phyloP scores from a whole-genome alignment of 2,113 vertebrate genomes.

The Chiloscyllium plagiosum region DNA sequence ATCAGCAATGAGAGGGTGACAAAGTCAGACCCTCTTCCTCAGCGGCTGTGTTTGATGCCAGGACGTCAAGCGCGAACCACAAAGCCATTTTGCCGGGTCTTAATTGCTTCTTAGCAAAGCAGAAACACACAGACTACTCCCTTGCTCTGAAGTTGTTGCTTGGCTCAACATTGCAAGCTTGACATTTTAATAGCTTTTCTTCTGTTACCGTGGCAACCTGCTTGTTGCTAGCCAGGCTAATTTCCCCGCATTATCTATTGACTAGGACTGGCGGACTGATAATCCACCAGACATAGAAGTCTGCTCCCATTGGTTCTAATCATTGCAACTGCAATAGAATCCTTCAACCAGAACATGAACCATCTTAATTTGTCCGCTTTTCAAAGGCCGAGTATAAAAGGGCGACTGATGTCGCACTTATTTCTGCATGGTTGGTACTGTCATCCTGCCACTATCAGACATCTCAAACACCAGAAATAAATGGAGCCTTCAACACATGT shows the following conservation, averaged over 20 bases:
- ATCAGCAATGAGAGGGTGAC: not conserved
- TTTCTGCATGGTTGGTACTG: not conserved
- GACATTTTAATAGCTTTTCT: not conserved
- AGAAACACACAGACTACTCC: not conserved
- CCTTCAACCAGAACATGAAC: conserved; percentile 22
- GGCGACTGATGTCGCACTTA: not conserved
- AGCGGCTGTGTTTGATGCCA: not conserved
- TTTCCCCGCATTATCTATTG: not conserved
- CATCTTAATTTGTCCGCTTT: conserved; percentile 45
- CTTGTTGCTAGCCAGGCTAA: not conserved
- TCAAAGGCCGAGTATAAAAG: not conserved
- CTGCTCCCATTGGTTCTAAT: not conserved
- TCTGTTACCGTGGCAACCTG: not conserved
- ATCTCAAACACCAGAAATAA: conserved; percentile 39
- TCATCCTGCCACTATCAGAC: conserved; percentile 28
- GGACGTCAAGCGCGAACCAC: not conserved
- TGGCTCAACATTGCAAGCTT: not conserved
- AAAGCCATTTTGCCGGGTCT: not conserved
- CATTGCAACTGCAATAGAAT: not conserved
- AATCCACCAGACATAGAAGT: not conserved
- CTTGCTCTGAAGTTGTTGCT: not conserved
- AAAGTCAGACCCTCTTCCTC: not conserved
- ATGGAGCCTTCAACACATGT: conserved; percentile 35
- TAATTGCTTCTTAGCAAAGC: not conserved
- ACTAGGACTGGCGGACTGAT: not conserved